Base-by-base conservation (phyloP, 2,113 vertebrate species). In the Sciurus niger region DNA sequence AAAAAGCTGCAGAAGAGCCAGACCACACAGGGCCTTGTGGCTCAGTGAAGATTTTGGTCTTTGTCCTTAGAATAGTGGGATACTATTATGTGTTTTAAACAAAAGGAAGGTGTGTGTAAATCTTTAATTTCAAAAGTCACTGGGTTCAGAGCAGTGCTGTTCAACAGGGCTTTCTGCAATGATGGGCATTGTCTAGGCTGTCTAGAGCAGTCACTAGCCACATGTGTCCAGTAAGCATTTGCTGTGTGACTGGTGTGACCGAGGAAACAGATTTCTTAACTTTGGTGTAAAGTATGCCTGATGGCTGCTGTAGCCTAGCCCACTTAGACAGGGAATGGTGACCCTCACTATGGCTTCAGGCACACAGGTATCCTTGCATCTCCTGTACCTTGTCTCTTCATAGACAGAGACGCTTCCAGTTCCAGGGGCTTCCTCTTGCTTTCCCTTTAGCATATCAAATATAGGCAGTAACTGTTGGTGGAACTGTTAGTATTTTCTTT, bases 261-360 rank as follows among this genome's bases (percentile, higher is more conserved):
- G 20, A 22, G 30, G 53, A 40, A 8, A 7, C 32, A 4, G 37
- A 14, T 16, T n/a, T 68, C 9, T 40, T 30, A 53, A 14, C 51
- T 53, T 53, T 53, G 9, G 46, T 48, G 46, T 6, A 6, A 48
- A 48, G 46, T 48, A 9, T 48, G 46, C 46, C 53, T 18, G 53
- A 55, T 20, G 55, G 55, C 55, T 17, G 1, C 55, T 17, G 55
- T 1, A 48, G 65, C 14, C 43, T 67, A 6, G 67, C 22, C 2
- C 0, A 10, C n/a, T 0, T 30, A 4, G 1, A 4, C 28, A 51
- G 43, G 70, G 3, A 17, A 2, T 1, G 0, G 46, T 22, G 37
- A 16, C n/a, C 9, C 46, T 34, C 24, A 2, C 5, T 55, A 0
- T 8, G 58, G 58, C 58, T 25, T 6, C 0, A 2, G n/a, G 17